Conservation (phyloP, 2,888 invertebrate species). For the Cheilosia impressa region DNA sequence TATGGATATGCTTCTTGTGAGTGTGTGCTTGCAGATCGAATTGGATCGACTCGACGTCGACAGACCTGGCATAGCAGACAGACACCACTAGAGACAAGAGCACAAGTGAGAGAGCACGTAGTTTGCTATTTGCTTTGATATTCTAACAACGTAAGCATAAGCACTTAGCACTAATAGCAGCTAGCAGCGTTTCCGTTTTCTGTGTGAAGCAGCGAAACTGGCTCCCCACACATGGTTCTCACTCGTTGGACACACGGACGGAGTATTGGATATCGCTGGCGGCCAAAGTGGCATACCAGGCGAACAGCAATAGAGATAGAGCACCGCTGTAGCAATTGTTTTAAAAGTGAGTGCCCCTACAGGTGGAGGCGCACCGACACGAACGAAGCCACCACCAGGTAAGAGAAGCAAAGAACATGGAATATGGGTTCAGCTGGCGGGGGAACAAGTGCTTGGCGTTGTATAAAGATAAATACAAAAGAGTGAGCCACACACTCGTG, state of each 20-base stretch:
- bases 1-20: background rate
- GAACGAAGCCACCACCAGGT: background rate
- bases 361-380: constrained; percentile 2
- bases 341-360: constrained; percentile 8
- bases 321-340: constrained; percentile 8
- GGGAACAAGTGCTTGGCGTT: constrained; percentile 8
- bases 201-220: background rate
- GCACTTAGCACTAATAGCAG: background rate
- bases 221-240: constrained; percentile 11
- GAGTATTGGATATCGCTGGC: constrained; percentile 33
- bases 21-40: constrained; percentile 8
- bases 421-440: background rate
- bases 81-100: background rate
- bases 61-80: background rate
- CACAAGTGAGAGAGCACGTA: background rate
- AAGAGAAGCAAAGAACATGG: background rate
- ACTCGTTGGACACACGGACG: background rate
- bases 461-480: constrained; percentile 4
- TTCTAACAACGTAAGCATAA: constrained; percentile 30
- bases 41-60: background rate
- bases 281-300: constrained; percentile 42
- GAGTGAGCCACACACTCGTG: constrained; percentile 2
- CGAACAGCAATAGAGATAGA: constrained; percentile 18
- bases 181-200: constrained; percentile 26
- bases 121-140: constrained; percentile 6